phyloP scores from a whole-genome alignment of 2,888 invertebrate genomes.

The Fabriciana adippe region DNA sequence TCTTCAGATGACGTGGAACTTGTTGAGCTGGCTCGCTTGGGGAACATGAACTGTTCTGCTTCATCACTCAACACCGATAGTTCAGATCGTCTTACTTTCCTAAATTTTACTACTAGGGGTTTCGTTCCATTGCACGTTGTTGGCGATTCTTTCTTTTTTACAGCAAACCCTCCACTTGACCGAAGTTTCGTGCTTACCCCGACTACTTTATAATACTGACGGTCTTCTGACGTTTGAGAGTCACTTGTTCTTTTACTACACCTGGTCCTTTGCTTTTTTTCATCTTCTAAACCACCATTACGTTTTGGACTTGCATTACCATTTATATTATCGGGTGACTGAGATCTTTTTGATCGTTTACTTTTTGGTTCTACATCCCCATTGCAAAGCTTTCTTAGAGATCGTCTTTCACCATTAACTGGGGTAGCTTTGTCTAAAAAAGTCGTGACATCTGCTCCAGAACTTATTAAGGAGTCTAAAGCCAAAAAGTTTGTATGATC shows the following conservation, averaged over 20 bases:
- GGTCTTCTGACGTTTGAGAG: conserved; percentile 53
- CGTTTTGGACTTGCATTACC: conserved; percentile 59
- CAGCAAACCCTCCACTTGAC: conserved; percentile 78
- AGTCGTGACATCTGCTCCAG: conserved; percentile 85
- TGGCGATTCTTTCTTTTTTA: conserved; percentile 60
- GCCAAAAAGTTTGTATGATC: conserved; percentile 89
- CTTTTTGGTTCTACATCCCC: conserved; percentile 58
- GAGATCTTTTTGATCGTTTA: conserved; percentile 59
- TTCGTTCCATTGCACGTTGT: conserved; percentile 80
- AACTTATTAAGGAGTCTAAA: conserved; percentile 86
- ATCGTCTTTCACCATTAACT: conserved; percentile 67
- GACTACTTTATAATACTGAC: conserved; percentile 87
- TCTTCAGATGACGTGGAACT: conserved; percentile 80
- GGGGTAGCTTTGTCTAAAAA: conserved; percentile 84
- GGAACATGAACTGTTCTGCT: conserved; percentile 94
- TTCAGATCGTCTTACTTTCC: conserved; percentile 88
- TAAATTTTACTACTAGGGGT: conserved; percentile 87
- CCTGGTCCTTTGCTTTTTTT: conserved; percentile 62
- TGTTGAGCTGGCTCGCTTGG: conserved; percentile 84
- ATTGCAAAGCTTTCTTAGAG: conserved; percentile 67
- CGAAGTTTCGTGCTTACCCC: conserved; percentile 86
- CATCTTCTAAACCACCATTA: conserved; percentile 62
- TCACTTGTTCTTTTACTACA: conserved; percentile 59
- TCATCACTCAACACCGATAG: conserved; percentile 90
- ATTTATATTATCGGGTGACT: conserved; percentile 60